These are phyloP conservation scores for Muscicapa comitata DNA, from an alignment of 2,797 vertebrate genomes.

Conservation along the genomic window DNA sequence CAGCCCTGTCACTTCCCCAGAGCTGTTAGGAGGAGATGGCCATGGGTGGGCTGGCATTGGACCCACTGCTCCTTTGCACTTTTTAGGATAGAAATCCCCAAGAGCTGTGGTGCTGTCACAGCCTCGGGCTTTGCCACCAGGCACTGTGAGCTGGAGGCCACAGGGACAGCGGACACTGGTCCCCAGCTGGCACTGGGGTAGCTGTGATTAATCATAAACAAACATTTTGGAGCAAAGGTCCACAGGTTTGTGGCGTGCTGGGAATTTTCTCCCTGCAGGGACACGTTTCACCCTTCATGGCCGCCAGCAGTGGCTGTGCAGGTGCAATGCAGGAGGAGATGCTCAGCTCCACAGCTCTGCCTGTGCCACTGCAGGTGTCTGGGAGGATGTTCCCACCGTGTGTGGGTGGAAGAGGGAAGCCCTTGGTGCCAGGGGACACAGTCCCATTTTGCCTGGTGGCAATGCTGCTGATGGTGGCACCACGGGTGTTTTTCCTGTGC, in stretches of 20 bases:
- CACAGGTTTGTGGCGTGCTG: fast-evolving
- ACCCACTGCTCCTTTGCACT: not conserved
- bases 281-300: not conserved
- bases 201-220: not conserved
- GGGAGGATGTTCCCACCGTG: not conserved
- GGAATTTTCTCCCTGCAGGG: not conserved
- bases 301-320: not conserved
- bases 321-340: not conserved
- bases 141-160: fast-evolving
- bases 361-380: not conserved
- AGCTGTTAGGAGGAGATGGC: not conserved
- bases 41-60: not conserved
- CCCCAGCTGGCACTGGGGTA: not conserved
- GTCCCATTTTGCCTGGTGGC: not conserved
- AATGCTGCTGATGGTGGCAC: not conserved
- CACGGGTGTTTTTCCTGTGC: not conserved
- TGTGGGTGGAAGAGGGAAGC: not conserved
- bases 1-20: not conserved
- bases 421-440: not conserved
- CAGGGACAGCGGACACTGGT: fast-evolving
- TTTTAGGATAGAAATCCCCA: not conserved
- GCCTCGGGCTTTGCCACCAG: fast-evolving
- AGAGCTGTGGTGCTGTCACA: fast-evolving
- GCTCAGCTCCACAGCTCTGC: not conserved
- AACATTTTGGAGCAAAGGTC: not conserved